Percentiles rank a stretch among this genome's conserved stretches.
phyloP scores from a whole-genome alignment of 2,888 invertebrate species.

The Heliconius cydno region DNA sequence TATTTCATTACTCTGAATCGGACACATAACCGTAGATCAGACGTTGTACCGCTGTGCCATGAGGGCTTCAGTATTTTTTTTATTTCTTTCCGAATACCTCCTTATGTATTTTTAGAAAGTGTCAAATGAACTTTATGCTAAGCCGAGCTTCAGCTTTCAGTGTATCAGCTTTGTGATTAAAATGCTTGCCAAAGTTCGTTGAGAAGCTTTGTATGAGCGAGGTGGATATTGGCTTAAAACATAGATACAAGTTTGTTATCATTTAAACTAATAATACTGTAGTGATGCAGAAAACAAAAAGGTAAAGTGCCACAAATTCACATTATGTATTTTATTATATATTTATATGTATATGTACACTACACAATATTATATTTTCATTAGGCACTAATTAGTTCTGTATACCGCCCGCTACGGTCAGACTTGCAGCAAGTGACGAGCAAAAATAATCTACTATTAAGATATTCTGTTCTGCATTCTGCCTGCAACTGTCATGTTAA shows the following conservation, averaged over 20 bases:
- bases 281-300: not conserved
- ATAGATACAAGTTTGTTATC: not conserved
- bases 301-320: too few relatives aligned
- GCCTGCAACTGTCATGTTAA: too few relatives aligned
- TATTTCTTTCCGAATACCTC: not conserved
- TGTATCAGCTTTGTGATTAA: slow-evolving; percentile 11
- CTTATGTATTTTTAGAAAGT: slow-evolving; percentile 6
- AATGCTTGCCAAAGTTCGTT: slow-evolving; percentile 2
- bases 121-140: slow-evolving; percentile 19
- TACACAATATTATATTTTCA: too few relatives aligned
- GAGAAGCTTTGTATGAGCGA: not conserved
- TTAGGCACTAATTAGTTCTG: too few relatives aligned
- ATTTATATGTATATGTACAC: too few relatives aligned
- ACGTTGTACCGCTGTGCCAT: not conserved
- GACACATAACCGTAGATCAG: too few relatives aligned
- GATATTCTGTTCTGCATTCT: too few relatives aligned
- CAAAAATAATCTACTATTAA: too few relatives aligned
- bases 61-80: not conserved
- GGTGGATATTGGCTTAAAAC: not conserved
- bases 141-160: not conserved
- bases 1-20: too few relatives aligned
- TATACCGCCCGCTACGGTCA: too few relatives aligned
- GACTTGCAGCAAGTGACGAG: too few relatives aligned
- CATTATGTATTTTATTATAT: too few relatives aligned
- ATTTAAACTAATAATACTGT: not conserved